These are phyloP conservation scores for Falco novaeseelandiae DNA, from an alignment of 2,797 vertebrate genomes.

Conservation along the genomic window DNA sequence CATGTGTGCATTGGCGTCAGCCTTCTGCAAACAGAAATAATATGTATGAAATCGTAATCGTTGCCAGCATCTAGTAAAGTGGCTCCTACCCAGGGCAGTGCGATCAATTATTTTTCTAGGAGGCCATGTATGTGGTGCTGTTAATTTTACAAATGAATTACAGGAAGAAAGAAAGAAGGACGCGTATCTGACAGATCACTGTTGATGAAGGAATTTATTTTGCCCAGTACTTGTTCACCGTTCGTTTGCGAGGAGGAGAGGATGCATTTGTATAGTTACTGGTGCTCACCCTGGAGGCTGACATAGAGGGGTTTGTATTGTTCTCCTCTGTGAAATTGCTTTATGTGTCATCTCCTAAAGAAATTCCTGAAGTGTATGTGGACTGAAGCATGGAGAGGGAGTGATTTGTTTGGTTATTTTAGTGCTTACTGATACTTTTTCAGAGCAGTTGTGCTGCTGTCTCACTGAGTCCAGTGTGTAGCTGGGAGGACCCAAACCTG, in stretches of 20 bases:
- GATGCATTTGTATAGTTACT: not conserved
- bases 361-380: not conserved
- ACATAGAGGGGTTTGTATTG: not conserved
- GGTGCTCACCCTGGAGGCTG: not conserved
- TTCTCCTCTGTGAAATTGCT: not conserved
- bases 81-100: not conserved
- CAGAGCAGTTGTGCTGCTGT: not conserved
- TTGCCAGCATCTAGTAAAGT: conserved; percentile 23
- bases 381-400: not conserved
- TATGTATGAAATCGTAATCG: not conserved
- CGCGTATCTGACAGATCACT: not conserved
- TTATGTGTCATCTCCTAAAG: not conserved
- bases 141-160: conserved; percentile 29
- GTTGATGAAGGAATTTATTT: not conserved
- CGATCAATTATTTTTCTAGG: conserved; percentile 5
- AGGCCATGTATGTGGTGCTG: not conserved
- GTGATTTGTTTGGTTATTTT: not conserved
- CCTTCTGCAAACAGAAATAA: conserved; percentile 70
- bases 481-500: not conserved
- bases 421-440: not conserved
- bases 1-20: conserved; percentile 81
- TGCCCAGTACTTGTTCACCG: rapidly evolving
- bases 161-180: not conserved
- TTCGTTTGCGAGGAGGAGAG: not conserved
- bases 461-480: not conserved